phyloP scores from a whole-genome alignment of 2,888 invertebrate genomes.

The Cosmia trapezina region DNA sequence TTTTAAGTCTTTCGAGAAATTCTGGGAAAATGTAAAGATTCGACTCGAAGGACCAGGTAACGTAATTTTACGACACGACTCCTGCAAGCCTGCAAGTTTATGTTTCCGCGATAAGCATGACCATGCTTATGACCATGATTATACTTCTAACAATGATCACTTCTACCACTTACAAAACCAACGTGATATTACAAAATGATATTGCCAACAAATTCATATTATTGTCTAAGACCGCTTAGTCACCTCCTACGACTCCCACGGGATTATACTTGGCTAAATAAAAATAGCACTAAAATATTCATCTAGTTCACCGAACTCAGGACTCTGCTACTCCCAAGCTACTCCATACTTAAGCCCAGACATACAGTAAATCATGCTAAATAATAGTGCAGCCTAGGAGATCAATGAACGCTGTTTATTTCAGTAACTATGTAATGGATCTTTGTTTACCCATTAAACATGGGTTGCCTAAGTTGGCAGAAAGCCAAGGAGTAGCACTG shows the following conservation, averaged over 20 bases:
- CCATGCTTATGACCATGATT: too few species aligned
- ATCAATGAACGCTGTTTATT: constrained; percentile 78
- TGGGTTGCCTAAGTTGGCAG: constrained; percentile 73
- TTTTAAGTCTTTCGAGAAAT: neutral
- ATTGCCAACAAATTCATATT: constrained; percentile 9
- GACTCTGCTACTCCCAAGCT: constrained; percentile 13
- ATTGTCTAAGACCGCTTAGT: constrained; percentile 20
- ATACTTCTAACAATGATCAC: too few species aligned
- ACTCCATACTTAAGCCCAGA: constrained; percentile 27
- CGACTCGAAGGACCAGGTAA: constrained; percentile 31
- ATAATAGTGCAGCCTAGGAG: constrained; percentile 62
- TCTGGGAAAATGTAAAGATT: neutral
- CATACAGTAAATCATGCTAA: constrained; percentile 54
- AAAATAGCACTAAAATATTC: constrained; percentile 32
- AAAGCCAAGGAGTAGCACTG: constrained; percentile 68
- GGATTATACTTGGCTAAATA: constrained; percentile 16
- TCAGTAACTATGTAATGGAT: constrained; percentile 75
- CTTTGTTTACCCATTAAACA: constrained; percentile 76
- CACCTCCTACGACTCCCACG: constrained; percentile 7
- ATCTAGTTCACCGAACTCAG: constrained; percentile 36
- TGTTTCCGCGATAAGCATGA: constrained; percentile 17
- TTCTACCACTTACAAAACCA: too few species aligned
- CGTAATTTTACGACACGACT: neutral
- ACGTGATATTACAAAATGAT: too few species aligned
- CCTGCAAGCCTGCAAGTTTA: constrained; percentile 5